A percentile compares a stretch with the other conserved stretches of the same genome.
These are phyloP conservation scores for Helicoverpa armigera DNA, from an alignment of 1,140 invertebrate genomes.

Conservation along the genomic window DNA sequence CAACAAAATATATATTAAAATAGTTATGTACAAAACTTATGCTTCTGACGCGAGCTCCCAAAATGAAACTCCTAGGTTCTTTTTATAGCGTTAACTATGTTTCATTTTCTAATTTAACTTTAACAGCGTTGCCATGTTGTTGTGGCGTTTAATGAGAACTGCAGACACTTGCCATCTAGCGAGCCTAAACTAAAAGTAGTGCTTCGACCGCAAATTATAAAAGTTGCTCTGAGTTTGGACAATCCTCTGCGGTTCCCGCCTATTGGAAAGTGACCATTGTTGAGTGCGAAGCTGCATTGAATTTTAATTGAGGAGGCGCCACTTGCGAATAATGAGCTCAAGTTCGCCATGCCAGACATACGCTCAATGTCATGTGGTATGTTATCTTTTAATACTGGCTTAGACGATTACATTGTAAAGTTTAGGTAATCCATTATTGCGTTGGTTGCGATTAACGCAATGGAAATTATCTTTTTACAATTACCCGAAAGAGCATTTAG, in stretches of 20 bases:
- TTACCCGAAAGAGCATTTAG: background rate
- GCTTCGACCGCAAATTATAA: slow-evolving; percentile 55
- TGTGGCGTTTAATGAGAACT: slow-evolving; percentile 51
- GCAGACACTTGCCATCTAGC: slow-evolving; percentile 31
- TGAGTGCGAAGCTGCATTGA: slow-evolving; percentile 25
- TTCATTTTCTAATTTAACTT: slow-evolving; percentile 47
- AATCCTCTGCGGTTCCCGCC: slow-evolving; percentile 40
- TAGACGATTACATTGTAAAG: background rate
- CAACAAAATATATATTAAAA: background rate
- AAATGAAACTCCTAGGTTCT: background rate
- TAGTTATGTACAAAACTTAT: background rate
- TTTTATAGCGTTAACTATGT: slow-evolving; percentile 24
- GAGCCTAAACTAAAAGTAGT: slow-evolving; percentile 41
- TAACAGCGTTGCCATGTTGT: slow-evolving; percentile 51
- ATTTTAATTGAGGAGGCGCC: slow-evolving; percentile 37
- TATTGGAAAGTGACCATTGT: slow-evolving; percentile 51
- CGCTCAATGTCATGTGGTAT: background rate
- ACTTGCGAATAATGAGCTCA: background rate
- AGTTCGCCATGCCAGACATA: background rate
- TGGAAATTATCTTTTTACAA: background rate
- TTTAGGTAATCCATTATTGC: too few relatives aligned
- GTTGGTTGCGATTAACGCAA: background rate
- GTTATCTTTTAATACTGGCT: slow-evolving; percentile 15
- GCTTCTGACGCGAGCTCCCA: background rate
- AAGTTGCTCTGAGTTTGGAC: slow-evolving; percentile 52